phyloP scores from a whole-genome alignment of 2,113 vertebrate species.

The Ailurus styani region DNA sequence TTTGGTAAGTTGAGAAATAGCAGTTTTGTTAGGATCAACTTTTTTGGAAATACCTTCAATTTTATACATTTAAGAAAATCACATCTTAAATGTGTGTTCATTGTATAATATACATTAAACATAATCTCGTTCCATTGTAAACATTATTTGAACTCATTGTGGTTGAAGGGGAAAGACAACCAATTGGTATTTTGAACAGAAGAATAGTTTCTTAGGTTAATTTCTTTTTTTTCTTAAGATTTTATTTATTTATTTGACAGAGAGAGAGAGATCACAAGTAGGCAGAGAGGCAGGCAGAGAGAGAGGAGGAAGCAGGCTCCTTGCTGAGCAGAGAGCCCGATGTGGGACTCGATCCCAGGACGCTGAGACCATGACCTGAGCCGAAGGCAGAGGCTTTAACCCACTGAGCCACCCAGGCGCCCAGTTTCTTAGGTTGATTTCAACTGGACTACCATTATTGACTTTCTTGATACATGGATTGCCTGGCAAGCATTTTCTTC shows the following conservation, averaged over 20 bases:
- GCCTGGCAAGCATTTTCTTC: background rate
- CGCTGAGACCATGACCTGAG: too few relatives aligned
- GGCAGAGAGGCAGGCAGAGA: too few relatives aligned
- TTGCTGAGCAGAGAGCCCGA: too few relatives aligned
- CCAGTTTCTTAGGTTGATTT: background rate
- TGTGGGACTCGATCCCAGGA: too few relatives aligned
- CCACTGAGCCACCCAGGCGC: too few relatives aligned
- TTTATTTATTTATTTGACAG: too few relatives aligned
- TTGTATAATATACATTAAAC: background rate
- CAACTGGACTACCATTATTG: background rate
- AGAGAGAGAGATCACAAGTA: too few relatives aligned
- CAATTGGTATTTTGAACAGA: constrained; percentile 11
- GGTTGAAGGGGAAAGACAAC: background rate
- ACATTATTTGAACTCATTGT: constrained; percentile 42
- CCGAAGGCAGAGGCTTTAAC: too few relatives aligned
- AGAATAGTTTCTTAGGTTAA: background rate
- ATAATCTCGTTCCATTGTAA: background rate
- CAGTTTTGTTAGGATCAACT: background rate
- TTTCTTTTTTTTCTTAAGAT: too few relatives aligned
- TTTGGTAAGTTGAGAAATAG: background rate
- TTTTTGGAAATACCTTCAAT: constrained; percentile 22
- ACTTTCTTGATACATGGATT: background rate
- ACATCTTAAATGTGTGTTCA: background rate
- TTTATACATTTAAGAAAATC: background rate
- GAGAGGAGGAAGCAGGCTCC: too few relatives aligned